Conservation (phyloP, 2,797 vertebrate species). For the Phoeniculus purpureus region DNA sequence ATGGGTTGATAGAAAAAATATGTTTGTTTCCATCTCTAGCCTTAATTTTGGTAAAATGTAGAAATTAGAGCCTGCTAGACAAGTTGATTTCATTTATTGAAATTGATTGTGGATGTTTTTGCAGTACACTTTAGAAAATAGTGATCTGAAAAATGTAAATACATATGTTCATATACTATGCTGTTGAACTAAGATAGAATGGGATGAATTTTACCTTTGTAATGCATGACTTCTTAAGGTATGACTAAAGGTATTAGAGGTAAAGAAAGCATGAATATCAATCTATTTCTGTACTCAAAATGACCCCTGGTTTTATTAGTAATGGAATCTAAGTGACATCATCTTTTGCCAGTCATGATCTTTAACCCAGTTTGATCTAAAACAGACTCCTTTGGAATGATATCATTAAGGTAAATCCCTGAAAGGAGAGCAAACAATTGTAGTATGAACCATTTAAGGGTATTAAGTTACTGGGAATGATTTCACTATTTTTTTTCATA, state of each 20-base stretch:
- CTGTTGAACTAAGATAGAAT: not conserved
- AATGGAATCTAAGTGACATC: conserved; percentile 80
- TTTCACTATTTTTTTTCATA: conserved; percentile 62
- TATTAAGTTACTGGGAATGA: conserved; percentile 80
- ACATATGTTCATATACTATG: not conserved
- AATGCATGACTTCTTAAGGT: conserved; percentile 15
- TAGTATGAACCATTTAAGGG: conserved; percentile 65
- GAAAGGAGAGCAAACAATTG: conserved; percentile 68
- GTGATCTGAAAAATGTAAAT: not conserved
- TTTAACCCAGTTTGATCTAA: conserved; percentile 84
- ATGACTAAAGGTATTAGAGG: conserved; percentile 55
- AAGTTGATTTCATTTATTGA: not conserved
- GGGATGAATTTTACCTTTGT: conserved; percentile 3
- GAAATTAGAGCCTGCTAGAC: not conserved
- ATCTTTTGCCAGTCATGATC: conserved; percentile 80
- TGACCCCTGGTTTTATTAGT: conserved; percentile 78
- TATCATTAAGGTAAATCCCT: conserved; percentile 83
- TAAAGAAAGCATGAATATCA: conserved; percentile 71
- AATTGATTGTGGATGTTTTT: not conserved
- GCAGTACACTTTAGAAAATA: not conserved
- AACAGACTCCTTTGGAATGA: conserved; percentile 80
- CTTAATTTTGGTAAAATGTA: not conserved
- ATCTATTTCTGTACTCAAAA: conserved; percentile 71
- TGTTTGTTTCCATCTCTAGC: not conserved
- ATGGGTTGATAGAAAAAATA: not conserved